These are phyloP conservation scores for Dissostichus mawsoni DNA, from an alignment of 2,113 vertebrate genomes.

Conservation along the genomic window DNA sequence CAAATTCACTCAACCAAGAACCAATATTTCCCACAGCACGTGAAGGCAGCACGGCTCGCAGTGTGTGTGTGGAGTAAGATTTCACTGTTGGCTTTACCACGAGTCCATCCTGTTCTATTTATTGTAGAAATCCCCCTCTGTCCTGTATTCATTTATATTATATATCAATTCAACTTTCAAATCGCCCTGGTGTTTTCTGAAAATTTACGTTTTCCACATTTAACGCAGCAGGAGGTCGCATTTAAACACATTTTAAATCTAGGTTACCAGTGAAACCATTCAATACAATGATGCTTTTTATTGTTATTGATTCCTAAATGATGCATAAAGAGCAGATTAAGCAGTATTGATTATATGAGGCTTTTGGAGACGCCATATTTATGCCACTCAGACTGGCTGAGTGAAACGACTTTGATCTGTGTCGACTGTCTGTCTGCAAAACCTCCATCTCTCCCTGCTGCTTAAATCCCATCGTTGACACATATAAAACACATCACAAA, in stretches of 20 bases:
- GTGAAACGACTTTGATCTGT: neutral
- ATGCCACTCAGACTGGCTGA: neutral
- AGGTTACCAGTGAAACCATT: neutral
- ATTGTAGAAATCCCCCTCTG: slow-evolving; percentile 49
- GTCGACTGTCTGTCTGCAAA: slow-evolving; percentile 20
- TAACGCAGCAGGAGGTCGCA: neutral
- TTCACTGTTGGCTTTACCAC: slow-evolving; percentile 61
- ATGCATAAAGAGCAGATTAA: neutral
- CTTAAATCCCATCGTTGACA: neutral
- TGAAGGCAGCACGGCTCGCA: slow-evolving; percentile 55
- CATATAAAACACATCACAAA: neutral
- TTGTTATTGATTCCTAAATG: neutral
- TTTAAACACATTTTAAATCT: neutral
- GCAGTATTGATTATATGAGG: neutral
- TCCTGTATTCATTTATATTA: neutral
- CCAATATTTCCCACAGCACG: neutral
- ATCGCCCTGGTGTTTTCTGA: neutral
- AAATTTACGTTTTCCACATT: neutral
- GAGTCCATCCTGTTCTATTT: slow-evolving; percentile 62
- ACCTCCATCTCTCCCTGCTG: neutral
- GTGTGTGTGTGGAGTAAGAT: slow-evolving; percentile 62
- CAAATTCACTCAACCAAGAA: fast-evolving
- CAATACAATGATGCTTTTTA: neutral
- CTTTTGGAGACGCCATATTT: neutral
- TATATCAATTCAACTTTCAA: neutral